These are phyloP conservation scores for Trichonephila clavata DNA, from an alignment of 1,140 invertebrate species.

Conservation along the genomic window DNA sequence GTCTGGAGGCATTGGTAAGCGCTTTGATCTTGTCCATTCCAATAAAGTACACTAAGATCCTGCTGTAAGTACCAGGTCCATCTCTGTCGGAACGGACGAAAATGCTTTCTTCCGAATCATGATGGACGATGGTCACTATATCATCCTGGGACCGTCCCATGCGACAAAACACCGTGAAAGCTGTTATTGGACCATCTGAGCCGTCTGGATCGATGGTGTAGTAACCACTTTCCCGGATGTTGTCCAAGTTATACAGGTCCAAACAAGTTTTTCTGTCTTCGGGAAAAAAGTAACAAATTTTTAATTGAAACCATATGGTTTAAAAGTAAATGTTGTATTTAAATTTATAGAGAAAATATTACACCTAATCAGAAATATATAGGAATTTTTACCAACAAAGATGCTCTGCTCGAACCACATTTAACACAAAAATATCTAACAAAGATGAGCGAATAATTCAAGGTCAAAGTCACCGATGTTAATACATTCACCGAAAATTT, in stretches of 20 bases:
- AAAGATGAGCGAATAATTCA: too few species aligned
- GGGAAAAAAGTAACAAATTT: not conserved
- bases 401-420: too few species aligned
- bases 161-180: conserved; percentile 77
- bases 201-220: conserved; percentile 78
- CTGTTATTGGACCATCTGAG: conserved; percentile 64
- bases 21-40: conserved; percentile 76
- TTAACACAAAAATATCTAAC: too few species aligned
- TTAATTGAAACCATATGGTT: too few species aligned
- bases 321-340: not conserved
- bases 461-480: too few species aligned
- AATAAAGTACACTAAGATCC: conserved; percentile 77
- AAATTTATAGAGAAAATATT: not conserved
- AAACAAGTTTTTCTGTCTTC: conserved; percentile 71
- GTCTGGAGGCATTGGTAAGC: conserved; percentile 75
- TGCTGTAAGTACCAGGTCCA: conserved; percentile 74
- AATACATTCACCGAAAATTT: too few species aligned
- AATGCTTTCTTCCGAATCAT: conserved; percentile 78
- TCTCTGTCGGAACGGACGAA: conserved; percentile 76
- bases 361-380: not conserved
- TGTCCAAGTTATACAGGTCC: conserved; percentile 77
- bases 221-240: conserved; percentile 68
- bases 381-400: too few species aligned
- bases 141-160: conserved; percentile 39
- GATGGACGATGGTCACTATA: conserved; percentile 78